These are phyloP conservation scores for Dasysyrphus albostriatus DNA, from an alignment of 2,888 invertebrate species.

Conservation along the genomic window DNA sequence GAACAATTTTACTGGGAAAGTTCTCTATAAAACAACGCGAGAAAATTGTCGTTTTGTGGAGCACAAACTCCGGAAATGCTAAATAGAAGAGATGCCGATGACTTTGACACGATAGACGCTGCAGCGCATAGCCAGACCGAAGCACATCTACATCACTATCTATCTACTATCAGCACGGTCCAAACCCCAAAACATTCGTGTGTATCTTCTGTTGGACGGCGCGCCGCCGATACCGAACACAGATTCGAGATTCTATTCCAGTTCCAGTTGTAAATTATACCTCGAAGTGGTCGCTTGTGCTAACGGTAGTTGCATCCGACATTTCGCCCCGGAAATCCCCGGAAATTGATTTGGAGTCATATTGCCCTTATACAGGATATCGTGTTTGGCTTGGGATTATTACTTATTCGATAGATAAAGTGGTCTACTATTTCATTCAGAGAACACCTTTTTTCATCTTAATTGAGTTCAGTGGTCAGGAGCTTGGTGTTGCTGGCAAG, in stretches of 20 bases:
- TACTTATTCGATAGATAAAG: slow-evolving; percentile 34
- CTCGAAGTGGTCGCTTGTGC: slow-evolving; percentile 70
- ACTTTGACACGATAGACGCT: slow-evolving; percentile 29
- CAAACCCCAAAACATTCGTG: slow-evolving; percentile 27
- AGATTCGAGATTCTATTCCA: slow-evolving; percentile 65
- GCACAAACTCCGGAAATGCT: slow-evolving; percentile 56
- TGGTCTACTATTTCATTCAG: slow-evolving; percentile 38
- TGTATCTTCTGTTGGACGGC: slow-evolving; percentile 52
- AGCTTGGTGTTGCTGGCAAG: slow-evolving; percentile 13
- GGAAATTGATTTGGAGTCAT: background rate
- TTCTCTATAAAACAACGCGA: slow-evolving; percentile 50
- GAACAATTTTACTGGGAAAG: slow-evolving; percentile 25
- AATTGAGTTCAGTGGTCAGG: slow-evolving; percentile 35
- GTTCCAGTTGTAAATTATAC: slow-evolving; percentile 70
- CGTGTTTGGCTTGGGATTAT: slow-evolving; percentile 32
- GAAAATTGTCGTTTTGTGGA: slow-evolving; percentile 31
- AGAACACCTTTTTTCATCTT: slow-evolving; percentile 48
- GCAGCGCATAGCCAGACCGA: slow-evolving; percentile 21
- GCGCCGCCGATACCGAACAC: slow-evolving; percentile 32
- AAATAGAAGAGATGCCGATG: slow-evolving; percentile 36
- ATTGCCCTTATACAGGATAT: slow-evolving; percentile 44
- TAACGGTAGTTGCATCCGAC: slow-evolving; percentile 21
- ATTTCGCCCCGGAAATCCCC: slow-evolving; percentile 41
- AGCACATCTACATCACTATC: slow-evolving; percentile 15
- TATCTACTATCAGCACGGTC: slow-evolving; percentile 20